Base-by-base conservation (phyloP, 2,888 invertebrate species). In the Molorchus minor region DNA sequence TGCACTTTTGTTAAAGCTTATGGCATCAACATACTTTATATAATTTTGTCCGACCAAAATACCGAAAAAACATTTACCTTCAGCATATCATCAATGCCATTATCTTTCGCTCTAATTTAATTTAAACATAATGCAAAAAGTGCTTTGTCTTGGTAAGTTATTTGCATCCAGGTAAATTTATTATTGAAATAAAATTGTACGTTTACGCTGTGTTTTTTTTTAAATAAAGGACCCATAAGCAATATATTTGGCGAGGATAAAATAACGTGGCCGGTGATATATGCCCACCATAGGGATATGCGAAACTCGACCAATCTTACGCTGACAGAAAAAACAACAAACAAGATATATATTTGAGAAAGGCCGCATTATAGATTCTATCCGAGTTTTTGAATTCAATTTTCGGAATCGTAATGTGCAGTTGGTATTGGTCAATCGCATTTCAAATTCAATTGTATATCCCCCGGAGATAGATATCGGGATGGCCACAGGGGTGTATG, bases 331-430 rank as follows among this genome's bases (percentile, higher is more conserved):
- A 53, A 52, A 46, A 45, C 12, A 54, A 41, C 41, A 64, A 62
- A 65, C 64, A 65, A 68, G 67, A 69, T 68, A 71, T 71, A 66
- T 71, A 65, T 71, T 65, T 61, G 62, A 52, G 58, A 58, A 68
- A 69, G 69, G 68, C 65, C 66, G 69, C 69, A 80, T 81, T 81
- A 80, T 79, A 79, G 79, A 81, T 81, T 81, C 81, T 71, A 77
- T 77, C 72, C 80, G 77, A 80, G 81, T 81, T 81, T 81, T 80
- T 80, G 80, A 80, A 81, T 81, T 80, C 80, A 80, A 81, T 81
- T 81, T 80, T 81, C 80, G 79, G 74, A 74, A 75, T 77, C 78
- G 78, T 79, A 79, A 79, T 78, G 78, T 77, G 77, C 79, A 77
- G 74, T 77, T 73, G 78, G 75, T 77, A 80, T 80, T 80, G 80